Conservation (phyloP, 2,888 invertebrate genomes). For the Trissolcus japonicus region DNA sequence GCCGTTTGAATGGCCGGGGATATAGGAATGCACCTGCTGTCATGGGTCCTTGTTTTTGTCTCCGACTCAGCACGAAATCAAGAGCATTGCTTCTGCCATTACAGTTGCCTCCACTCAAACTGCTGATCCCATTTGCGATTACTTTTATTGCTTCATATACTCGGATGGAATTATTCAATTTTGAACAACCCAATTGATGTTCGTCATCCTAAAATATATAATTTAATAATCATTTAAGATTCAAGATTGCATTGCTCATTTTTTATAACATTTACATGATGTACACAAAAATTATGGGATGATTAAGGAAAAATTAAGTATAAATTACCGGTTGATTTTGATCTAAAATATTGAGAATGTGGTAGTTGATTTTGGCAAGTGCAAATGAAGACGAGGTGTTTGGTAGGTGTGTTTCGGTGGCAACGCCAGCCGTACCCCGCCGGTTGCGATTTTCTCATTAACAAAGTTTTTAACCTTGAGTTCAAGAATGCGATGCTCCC, state of each 20-base stretch:
- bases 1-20: constrained; percentile 46
- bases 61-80: constrained; percentile 16
- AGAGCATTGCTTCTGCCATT: constrained; percentile 16
- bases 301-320: too few species aligned
- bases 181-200: background rate
- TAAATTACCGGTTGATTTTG: too few species aligned
- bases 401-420: constrained; percentile 13
- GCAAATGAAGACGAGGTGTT: constrained; percentile 15
- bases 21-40: constrained; percentile 51
- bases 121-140: constrained; percentile 16
- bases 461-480: constrained; percentile 56
- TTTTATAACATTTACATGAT: too few species aligned
- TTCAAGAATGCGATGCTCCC: constrained; percentile 51
- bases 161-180: constrained; percentile 4
- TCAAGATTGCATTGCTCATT: too few species aligned
- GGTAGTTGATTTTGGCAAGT: too few species aligned
- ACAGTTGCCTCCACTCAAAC: constrained; percentile 1
- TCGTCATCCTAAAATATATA: too few species aligned
- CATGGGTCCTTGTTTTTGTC: constrained; percentile 47
- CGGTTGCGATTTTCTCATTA: constrained; percentile 41
- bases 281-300: too few species aligned
- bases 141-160: constrained; percentile 5
- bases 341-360: too few species aligned
- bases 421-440: background rate
- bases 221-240: too few species aligned